Conservation (phyloP, 2,797 vertebrate genomes). For the Myripristis murdjan region DNA sequence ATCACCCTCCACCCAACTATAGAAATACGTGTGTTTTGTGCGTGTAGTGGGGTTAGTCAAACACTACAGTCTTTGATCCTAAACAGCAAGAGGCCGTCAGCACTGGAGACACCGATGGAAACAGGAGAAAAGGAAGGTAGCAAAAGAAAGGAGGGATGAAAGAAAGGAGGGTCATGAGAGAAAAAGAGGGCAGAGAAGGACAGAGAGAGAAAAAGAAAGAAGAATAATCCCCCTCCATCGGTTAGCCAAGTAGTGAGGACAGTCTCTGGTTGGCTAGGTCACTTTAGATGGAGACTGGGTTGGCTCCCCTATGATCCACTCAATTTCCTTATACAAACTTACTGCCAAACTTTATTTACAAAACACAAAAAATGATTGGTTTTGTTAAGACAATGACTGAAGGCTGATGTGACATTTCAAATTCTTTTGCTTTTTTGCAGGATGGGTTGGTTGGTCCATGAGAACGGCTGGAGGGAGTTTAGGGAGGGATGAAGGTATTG, state of each 20-base stretch:
- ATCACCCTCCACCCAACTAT: constrained; percentile 9
- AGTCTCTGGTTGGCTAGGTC: neutral
- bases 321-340: constrained; percentile 4
- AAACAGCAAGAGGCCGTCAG: constrained; percentile 9
- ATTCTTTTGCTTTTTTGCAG: neutral
- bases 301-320: neutral
- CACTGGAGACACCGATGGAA: neutral
- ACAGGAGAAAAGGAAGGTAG: neutral
- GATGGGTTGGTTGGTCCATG: neutral
- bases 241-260: neutral
- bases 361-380: constrained; percentile 11
- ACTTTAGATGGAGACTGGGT: neutral
- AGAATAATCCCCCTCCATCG: neutral
- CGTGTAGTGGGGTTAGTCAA: neutral
- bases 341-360: constrained; percentile 13
- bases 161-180: too few relatives aligned
- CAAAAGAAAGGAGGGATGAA: neutral
- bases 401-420: neutral
- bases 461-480: neutral
- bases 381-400: neutral
- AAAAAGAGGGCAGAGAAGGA: accelerated
- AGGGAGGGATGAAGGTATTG: neutral
- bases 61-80: neutral
- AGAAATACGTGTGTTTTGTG: constrained; percentile 1
- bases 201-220: neutral